Evolutionary conservation across 2,113 vertebrate species (phyloP), one percentile per base, ranked within the genome.

Genomic region (Leptobrachium leishanense): DNA sequence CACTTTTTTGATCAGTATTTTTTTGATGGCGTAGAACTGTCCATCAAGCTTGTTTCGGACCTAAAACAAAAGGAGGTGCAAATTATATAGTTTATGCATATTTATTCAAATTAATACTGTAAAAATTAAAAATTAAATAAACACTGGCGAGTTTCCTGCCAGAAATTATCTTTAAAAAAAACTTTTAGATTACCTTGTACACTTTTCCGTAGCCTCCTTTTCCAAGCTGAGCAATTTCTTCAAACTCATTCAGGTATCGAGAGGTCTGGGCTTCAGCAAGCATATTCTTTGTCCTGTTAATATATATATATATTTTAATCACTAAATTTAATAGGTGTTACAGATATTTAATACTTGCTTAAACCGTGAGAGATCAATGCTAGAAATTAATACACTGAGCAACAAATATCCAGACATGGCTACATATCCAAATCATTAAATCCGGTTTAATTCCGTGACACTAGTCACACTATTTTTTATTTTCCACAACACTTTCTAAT

Each of bases 21-120:
- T 99, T 88, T 99, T 99, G 85, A 99, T 91, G 31, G 98, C 98
- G 77, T 99, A 99, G 83, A 87, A 86, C 79, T 99, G 97, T 42
- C 96, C 95, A 87, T 99, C 98, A 74, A 99, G 87, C 87, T 98
- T 99, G 88, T 99, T 99, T 82, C 87, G 90, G 76, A 99, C 98
- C 98, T 99, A 83, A 70, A 92, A 90, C 63, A 1, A 8, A 8
- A 59, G 11, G 55, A 59, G 46, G 20, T 1, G 20, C 20, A 31
- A 54, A 54, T 54, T 54, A 54, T 54, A 31, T 31, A 31, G 20
- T 31, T 31, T 31, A 31, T 31, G 20, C 20, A 31, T 31, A 31
- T 31, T 31, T 31, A 31, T 31, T 31, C 20, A 31, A 31, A 31
- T 31, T 31, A 31, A 31, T 31, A 31, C 20, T 31, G 20, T 31